Conservation (phyloP, 2,113 vertebrate genomes). For the Dasyprocta punctata region DNA sequence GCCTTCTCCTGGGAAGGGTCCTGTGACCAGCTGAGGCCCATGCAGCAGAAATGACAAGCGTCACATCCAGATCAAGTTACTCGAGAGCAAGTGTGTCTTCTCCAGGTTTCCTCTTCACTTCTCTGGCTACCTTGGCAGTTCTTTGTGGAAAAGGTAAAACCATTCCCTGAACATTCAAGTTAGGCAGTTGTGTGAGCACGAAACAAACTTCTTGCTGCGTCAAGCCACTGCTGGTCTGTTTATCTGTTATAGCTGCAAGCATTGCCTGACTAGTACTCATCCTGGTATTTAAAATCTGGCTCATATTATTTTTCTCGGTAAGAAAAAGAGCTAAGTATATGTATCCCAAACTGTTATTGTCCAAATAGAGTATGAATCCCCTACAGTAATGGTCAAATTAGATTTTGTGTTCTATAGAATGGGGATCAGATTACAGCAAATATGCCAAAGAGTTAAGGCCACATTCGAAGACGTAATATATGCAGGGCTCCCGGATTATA, state of each 20-base stretch:
- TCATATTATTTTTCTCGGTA: neutral
- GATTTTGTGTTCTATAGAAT: neutral
- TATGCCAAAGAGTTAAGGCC: fast-evolving
- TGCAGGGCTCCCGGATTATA: slow-evolving; percentile 29
- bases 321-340: neutral
- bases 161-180: neutral
- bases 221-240: neutral
- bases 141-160: neutral
- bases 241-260: neutral
- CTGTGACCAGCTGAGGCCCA: fast-evolving
- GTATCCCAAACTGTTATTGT: neutral
- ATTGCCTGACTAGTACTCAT: neutral
- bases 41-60: neutral
- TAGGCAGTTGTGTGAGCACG: neutral
- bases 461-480: neutral
- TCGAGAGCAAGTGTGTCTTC: neutral
- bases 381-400: neutral
- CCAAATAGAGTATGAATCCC: neutral
- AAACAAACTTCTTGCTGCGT: neutral
- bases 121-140: neutral
- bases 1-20: neutral
- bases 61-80: fast-evolving
- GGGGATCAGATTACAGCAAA: neutral
- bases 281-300: neutral
- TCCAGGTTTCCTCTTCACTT: neutral